These are phyloP conservation scores for Alosa sapidissima DNA, from an alignment of 2,797 vertebrate species.

Conservation along the genomic window DNA sequence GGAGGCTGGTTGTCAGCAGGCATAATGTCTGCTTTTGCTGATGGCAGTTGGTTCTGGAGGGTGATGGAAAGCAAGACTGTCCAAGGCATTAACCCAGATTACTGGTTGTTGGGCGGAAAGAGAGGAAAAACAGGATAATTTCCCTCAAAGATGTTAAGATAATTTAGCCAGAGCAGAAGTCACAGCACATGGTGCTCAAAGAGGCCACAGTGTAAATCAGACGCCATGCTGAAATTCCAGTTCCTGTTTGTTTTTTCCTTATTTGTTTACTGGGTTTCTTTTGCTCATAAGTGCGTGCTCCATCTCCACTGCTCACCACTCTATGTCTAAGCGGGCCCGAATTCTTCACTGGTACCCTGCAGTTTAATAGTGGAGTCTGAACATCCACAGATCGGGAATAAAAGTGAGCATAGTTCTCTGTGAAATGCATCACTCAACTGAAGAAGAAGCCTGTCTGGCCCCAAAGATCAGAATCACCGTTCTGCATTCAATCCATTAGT, in stretches of 20 bases:
- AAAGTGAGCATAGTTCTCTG: slow-evolving; percentile 23
- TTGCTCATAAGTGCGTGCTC: not conserved
- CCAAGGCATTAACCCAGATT: slow-evolving; percentile 23
- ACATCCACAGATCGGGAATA: slow-evolving; percentile 13
- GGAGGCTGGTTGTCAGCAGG: slow-evolving; percentile 6
- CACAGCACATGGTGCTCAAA: not conserved
- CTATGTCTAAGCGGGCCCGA: not conserved
- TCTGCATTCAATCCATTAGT: slow-evolving; percentile 14
- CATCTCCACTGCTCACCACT: not conserved
- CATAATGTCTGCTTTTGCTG: not conserved
- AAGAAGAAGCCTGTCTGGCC: not conserved
- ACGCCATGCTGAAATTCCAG: slow-evolving; percentile 2
- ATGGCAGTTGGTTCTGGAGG: not conserved
- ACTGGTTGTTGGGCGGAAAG: slow-evolving; percentile 9
- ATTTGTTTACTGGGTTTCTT: not conserved
- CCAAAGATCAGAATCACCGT: not conserved
- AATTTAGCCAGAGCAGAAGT: not conserved
- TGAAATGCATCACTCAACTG: slow-evolving; percentile 1
- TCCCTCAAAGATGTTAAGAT: slow-evolving; percentile 25
- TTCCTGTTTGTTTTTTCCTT: not conserved
- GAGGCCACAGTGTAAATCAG: slow-evolving; percentile 17
- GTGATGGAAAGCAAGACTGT: slow-evolving; percentile 12
- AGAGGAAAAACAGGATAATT: not conserved
- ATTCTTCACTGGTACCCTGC: slow-evolving; percentile 16
- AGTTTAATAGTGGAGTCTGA: slow-evolving; percentile 11